Conservation (phyloP, 2,888 invertebrate species). For the Tachina lurida region DNA sequence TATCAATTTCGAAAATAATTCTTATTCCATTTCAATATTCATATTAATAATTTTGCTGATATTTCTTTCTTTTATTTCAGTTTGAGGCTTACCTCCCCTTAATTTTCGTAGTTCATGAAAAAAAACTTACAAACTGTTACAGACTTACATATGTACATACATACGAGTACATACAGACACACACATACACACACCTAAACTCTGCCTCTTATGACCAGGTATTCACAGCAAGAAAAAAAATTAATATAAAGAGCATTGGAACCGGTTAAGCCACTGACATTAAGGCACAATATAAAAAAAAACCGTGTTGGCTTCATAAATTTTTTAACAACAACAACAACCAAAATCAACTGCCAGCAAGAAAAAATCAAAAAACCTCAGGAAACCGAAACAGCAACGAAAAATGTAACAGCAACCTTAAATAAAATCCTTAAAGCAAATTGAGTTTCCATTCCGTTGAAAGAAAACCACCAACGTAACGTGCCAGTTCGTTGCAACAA, state of each 20-base stretch:
- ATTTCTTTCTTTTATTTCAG: background rate
- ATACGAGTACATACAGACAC: background rate
- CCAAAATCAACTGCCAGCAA: constrained; percentile 25
- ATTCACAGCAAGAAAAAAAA: constrained; percentile 46
- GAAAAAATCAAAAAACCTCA: constrained; percentile 39
- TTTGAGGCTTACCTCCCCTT: constrained; percentile 41
- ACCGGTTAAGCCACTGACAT: constrained; percentile 71
- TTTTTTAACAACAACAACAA: constrained; percentile 42
- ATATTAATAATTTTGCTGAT: background rate
- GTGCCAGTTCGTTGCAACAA: constrained; percentile 27
- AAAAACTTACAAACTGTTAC: constrained; percentile 41
- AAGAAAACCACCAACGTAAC: constrained; percentile 53
- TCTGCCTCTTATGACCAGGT: constrained; percentile 59
- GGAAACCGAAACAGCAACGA: constrained; percentile 52
- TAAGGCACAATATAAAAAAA: constrained; percentile 52
- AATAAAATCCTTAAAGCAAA: constrained; percentile 65
- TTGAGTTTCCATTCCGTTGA: constrained; percentile 42
- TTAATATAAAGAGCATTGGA: constrained; percentile 62
- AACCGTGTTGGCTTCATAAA: constrained; percentile 59
- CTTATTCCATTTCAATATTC: background rate
- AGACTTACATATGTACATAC: background rate
- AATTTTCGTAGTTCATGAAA: constrained; percentile 52
- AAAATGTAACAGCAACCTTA: constrained; percentile 61
- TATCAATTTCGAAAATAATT: background rate
- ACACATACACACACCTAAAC: background rate